Conservation (phyloP, 2,797 vertebrate species). For the Enteromius fasciolatus region DNA sequence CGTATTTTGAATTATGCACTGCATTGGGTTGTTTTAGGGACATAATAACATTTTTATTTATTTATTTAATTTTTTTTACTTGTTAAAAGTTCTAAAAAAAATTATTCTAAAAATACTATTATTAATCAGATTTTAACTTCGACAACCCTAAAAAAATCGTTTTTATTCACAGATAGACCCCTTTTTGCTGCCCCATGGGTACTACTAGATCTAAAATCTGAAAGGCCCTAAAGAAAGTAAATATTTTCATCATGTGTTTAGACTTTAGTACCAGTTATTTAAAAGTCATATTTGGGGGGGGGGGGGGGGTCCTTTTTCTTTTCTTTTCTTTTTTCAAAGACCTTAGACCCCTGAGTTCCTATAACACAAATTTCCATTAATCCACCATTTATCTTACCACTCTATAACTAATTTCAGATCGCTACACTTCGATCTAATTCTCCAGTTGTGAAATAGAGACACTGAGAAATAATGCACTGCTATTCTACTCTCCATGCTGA, state of each 20-base stretch:
- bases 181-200: background rate
- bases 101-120: too few species aligned
- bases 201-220: background rate
- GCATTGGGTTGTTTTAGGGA: background rate
- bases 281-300: background rate
- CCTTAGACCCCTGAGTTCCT: background rate
- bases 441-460: slow-evolving; percentile 7
- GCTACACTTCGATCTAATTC: background rate
- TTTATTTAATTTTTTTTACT: too few species aligned
- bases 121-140: background rate
- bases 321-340: background rate
- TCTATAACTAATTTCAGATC: background rate
- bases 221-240: background rate
- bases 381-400: slow-evolving; percentile 1
- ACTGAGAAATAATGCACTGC: background rate
- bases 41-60: too few species aligned
- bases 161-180: too few species aligned
- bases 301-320: background rate
- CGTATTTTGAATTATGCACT: background rate
- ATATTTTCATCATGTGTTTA: background rate
- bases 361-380: background rate
- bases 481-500: background rate
- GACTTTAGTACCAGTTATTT: background rate
- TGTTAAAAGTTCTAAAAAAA: too few species aligned
- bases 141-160: too few species aligned